Evolutionary conservation across 2,888 invertebrate genomes (phyloP), one percentile per base, ranked within the genome.

Genomic region (Drosophila glabriapex): DNA sequence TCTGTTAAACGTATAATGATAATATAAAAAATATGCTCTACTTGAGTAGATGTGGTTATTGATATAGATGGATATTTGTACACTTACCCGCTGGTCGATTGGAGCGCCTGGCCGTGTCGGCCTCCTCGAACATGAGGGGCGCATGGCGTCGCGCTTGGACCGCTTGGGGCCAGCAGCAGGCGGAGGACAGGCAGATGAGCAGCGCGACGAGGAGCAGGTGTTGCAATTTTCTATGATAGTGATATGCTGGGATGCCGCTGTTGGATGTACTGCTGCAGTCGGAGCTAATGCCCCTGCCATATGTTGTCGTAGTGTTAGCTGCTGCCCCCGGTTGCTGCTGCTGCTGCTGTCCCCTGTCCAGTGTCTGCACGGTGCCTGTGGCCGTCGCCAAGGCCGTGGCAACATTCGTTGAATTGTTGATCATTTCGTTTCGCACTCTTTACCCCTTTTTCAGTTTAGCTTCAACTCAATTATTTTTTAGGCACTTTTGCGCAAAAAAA

Each of bases 51-150:
- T n/a, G 12, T 19, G 28, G 2, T 6, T 52, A 14, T 50, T 49
- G 31, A 10, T 28, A 19, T 61, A 14, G 28, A 54, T 43, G 25
- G 28, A 29, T n/a, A 25, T 35, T 25, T 37, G n/a, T 37, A 10
- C 12, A 95, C 95, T 95, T 94, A 96, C 96, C 96, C 93, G 95
- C 95, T 90, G 95, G 95, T 79, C 96, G 94, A 91, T 95, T 95
- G 91, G 95, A 95, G 87, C 95, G 95, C 63, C 95, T 94, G 81
- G 95, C 95, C 81, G 95, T 95, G 93, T 95, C 95, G 90, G 95
- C 95, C 93, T 96, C 96, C 93, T 96, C 96, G 71, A 95, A 94
- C 91, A 95, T 94, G 83, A 95, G 94, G 80, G 96, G 96, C 86
- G 95, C 95, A 92, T 95, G 95, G 89, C 95, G 94, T 87, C 95